Percentiles rank a stretch among this genome's conserved stretches.
Conservation (phyloP, 2,113 vertebrate species). For the Neogale vison region DNA sequence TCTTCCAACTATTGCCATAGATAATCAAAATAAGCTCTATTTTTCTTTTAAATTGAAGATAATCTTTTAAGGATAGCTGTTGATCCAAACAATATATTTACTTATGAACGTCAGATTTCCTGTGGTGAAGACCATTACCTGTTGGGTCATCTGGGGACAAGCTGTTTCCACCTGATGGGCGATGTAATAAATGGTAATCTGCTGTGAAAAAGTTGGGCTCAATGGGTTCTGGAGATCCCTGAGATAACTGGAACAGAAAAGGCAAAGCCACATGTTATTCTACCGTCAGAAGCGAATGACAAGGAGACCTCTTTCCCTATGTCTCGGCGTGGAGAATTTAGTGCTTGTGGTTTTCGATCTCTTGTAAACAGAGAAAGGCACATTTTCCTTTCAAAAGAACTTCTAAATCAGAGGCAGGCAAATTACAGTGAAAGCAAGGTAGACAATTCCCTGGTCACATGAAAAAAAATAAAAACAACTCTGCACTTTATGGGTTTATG, state of each 20-base stretch:
- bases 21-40: neutral
- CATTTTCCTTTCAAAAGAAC: slow-evolving; percentile 42
- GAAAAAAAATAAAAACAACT: slow-evolving; percentile 18
- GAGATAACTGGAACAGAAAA: slow-evolving; percentile 86
- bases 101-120: neutral
- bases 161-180: slow-evolving; percentile 79
- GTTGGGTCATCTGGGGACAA: slow-evolving; percentile 73
- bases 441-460: slow-evolving; percentile 4
- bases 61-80: neutral
- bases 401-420: neutral
- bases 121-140: slow-evolving; percentile 82
- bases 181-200: slow-evolving; percentile 84
- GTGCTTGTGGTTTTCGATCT: neutral
- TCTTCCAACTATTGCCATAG: neutral
- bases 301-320: neutral
- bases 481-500: neutral
- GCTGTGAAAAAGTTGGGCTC: slow-evolving; percentile 83
- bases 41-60: slow-evolving; percentile 27
- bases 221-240: slow-evolving; percentile 89
- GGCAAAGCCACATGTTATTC: neutral
- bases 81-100: neutral
- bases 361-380: slow-evolving; percentile 50
- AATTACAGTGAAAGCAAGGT: slow-evolving; percentile 7
- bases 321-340: neutral
- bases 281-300: neutral